Conservation (phyloP, 2,797 vertebrate genomes). For the Mycteria americana region DNA sequence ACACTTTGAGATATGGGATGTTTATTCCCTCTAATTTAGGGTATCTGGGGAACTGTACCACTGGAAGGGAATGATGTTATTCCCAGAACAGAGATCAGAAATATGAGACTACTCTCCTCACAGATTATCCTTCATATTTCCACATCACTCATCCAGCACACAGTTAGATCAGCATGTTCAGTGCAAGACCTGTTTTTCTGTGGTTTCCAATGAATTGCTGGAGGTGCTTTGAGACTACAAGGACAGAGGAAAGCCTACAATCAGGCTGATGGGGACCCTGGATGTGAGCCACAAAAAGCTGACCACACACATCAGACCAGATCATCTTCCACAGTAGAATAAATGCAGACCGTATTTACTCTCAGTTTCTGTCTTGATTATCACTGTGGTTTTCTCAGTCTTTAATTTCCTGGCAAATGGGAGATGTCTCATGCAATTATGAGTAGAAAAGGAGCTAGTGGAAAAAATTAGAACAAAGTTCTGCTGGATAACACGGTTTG, state of each 20-base stretch:
- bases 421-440: not conserved
- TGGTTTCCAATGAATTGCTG: not conserved
- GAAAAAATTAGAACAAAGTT: not conserved
- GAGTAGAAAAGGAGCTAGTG: not conserved
- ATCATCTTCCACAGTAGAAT: not conserved
- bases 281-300: not conserved
- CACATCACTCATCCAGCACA: not conserved
- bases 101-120: not conserved
- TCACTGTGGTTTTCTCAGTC: not conserved
- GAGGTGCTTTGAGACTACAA: not conserved
- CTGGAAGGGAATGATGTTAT: not conserved
- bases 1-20: not conserved
- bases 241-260: not conserved
- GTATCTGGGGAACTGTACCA: not conserved
- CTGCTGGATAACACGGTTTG: not conserved
- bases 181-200: not conserved
- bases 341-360: not conserved
- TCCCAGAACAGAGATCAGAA: not conserved
- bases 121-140: not conserved
- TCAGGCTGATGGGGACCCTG: not conserved
- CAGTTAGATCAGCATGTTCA: not conserved
- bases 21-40: not conserved
- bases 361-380: not conserved
- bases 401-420: not conserved
- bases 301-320: not conserved